Percentiles rank a stretch among this genome's conserved stretches.
Evolutionary conservation across 2,888 invertebrate genomes (phyloP).

Genomic region (Dolomedes plantarius): DNA sequence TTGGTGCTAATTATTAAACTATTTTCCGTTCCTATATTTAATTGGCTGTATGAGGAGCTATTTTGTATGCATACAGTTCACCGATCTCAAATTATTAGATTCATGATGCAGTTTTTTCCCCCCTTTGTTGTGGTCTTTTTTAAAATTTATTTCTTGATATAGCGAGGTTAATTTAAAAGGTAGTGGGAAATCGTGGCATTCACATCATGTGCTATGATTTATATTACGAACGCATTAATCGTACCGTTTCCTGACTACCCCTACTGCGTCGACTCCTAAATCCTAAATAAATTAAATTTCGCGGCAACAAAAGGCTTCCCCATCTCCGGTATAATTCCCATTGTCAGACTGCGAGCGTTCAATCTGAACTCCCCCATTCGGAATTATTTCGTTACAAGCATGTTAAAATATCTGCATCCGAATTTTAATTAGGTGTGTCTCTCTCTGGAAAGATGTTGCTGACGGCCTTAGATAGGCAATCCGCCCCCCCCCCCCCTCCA

Average conservation of each 20-base stretch:
- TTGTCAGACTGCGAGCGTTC: background rate
- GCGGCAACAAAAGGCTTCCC: background rate
- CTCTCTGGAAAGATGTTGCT: background rate
- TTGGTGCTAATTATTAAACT: no score
- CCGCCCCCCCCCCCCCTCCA: background rate
- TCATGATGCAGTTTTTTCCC: no score
- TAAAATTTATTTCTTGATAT: no score
- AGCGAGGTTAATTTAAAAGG: no score
- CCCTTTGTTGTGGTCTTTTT: no score
- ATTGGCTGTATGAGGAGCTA: no score
- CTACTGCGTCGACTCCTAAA: background rate
- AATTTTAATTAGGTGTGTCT: slow-evolving; percentile 14
- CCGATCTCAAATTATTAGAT: no score
- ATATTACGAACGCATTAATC: background rate
- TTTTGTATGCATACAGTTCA: no score
- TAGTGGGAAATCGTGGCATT: no score
- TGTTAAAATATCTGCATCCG: slow-evolving; percentile 9
- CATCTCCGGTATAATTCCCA: background rate
- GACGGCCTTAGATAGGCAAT: background rate
- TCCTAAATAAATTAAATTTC: background rate
- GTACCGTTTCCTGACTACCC: background rate
- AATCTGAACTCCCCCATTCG: background rate
- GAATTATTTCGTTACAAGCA: background rate
- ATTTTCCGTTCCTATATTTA: no score
- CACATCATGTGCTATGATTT: background rate